Percentiles rank a stretch among this genome's conserved stretches.
Evolutionary conservation across 1,140 invertebrate species (phyloP).

Genomic region (Cherax destructor): DNA sequence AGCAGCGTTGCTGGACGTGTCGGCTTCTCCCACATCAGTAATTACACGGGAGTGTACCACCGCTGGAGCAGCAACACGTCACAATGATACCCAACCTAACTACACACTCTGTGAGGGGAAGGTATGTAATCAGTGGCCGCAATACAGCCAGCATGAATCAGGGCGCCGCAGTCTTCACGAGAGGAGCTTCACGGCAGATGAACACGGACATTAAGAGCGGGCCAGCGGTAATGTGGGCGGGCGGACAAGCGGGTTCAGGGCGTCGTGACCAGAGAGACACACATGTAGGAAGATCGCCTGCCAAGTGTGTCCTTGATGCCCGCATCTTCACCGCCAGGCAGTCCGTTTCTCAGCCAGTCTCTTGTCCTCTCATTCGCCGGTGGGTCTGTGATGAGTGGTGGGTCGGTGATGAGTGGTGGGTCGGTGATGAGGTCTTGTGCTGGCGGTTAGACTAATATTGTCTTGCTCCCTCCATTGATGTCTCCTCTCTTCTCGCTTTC

Average conservation of each 20-base stretch:
- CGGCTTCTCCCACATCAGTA: not conserved
- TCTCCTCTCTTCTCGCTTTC: not conserved
- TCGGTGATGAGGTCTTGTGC: too few relatives aligned
- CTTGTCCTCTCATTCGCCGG: conserved; percentile 17
- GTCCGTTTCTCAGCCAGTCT: not conserved
- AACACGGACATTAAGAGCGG: not conserved
- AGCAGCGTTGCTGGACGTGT: too few relatives aligned
- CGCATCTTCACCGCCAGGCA: not conserved
- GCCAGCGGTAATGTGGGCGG: not conserved
- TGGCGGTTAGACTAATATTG: not conserved
- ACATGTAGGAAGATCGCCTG: conserved; percentile 24
- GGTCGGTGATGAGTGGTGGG: not conserved
- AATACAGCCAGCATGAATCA: not conserved
- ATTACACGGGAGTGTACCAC: not conserved
- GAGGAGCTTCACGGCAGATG: not conserved
- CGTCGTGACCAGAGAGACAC: conserved; percentile 35
- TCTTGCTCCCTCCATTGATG: not conserved
- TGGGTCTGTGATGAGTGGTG: not conserved
- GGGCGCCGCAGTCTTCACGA: not conserved
- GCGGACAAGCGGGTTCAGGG: not conserved
- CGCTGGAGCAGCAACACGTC: not conserved
- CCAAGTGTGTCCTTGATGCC: conserved; percentile 17
- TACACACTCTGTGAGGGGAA: not conserved
- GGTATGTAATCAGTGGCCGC: too few relatives aligned
- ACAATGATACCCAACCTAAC: not conserved